Conservation (phyloP, 2,113 vertebrate species). For the Mixornis gularis region DNA sequence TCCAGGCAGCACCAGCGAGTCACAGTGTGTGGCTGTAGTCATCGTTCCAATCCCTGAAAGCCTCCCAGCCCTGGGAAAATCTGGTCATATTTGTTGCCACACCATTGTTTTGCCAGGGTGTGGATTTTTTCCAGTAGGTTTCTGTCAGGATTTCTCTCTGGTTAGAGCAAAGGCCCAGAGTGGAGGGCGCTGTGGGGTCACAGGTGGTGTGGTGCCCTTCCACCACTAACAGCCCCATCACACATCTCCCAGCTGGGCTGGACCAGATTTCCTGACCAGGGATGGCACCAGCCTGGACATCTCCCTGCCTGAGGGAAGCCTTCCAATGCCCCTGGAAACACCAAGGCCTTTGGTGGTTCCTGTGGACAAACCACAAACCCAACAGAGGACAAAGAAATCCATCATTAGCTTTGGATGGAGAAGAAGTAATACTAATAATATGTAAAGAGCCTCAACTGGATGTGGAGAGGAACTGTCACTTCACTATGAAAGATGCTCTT, state of each 20-base stretch:
- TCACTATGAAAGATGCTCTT: conserved; percentile 36
- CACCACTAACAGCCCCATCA: background rate
- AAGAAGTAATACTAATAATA: conserved; percentile 60
- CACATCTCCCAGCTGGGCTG: background rate
- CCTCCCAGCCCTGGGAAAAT: background rate
- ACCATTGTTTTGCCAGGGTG: background rate
- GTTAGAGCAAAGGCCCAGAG: background rate
- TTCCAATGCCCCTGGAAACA: background rate
- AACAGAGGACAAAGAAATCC: background rate
- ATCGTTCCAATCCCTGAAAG: rapidly evolving
- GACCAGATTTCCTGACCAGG: background rate
- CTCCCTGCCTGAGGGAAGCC: background rate
- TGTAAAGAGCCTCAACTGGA: conserved; percentile 51
- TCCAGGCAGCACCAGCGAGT: rapidly evolving
- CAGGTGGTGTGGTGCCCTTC: rapidly evolving
- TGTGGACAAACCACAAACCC: conserved; percentile 34
- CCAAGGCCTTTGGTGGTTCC: background rate
- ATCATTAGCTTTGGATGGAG: conserved; percentile 2
- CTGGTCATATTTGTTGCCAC: background rate
- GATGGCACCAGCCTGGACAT: background rate
- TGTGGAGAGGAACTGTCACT: conserved; percentile 41
- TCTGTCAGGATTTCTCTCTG: background rate
- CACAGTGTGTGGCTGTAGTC: rapidly evolving
- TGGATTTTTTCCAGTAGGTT: background rate
- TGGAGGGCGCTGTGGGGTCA: background rate